Conservation (phyloP, 2,797 vertebrate genomes). For the Malacoctenus gilli region DNA sequence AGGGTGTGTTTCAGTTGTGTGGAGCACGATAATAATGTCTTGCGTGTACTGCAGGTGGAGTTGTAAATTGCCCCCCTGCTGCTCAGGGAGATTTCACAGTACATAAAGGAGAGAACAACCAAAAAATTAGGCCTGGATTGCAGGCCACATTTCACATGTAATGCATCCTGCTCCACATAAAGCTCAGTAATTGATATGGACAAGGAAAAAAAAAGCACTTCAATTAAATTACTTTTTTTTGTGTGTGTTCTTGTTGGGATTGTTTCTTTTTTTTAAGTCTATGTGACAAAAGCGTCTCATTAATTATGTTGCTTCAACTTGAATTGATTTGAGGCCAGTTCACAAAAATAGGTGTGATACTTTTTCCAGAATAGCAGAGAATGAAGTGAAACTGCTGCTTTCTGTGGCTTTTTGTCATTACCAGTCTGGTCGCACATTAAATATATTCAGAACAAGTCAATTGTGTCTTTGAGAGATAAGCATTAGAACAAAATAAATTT, state of each 20-base stretch:
- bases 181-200: constrained; percentile 43
- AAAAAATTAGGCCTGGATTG: constrained; percentile 34
- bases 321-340: constrained; percentile 25
- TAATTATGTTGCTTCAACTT: constrained; percentile 25
- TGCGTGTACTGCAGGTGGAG: constrained; percentile 39
- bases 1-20: constrained; percentile 8
- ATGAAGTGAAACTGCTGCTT: neutral
- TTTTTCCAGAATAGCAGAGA: constrained; percentile 9
- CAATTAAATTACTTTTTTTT: constrained; percentile 38
- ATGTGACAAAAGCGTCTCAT: constrained; percentile 19
- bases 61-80: constrained; percentile 47
- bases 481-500: too few relatives aligned
- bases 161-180: constrained; percentile 26
- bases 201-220: constrained; percentile 22
- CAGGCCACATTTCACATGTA: constrained; percentile 31
- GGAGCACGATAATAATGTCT: constrained; percentile 23
- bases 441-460: too few relatives aligned
- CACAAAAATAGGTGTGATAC: constrained; percentile 12
- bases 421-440: too few relatives aligned
- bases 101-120: constrained; percentile 51
- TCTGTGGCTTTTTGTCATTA: constrained; percentile 11
- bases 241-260: too few relatives aligned
- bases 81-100: constrained; percentile 42
- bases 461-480: too few relatives aligned
- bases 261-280: constrained; percentile 6